Evolutionary conservation across 1,140 invertebrate species (phyloP).

Genomic region (Drosophila elegans): DNA sequence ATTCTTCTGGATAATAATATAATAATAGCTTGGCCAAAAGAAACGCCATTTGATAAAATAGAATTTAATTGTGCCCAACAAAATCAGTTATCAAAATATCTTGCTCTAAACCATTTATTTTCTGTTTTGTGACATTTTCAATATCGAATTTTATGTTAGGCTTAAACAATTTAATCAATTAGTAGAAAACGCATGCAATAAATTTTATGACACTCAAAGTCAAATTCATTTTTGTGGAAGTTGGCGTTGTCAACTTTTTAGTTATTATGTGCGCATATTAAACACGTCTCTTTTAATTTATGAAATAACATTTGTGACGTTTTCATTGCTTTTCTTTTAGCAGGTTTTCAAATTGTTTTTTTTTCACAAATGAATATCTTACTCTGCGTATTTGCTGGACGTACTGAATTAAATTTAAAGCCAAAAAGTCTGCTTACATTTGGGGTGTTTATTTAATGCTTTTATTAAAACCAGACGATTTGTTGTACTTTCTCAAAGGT

Average conservation of each 20-base stretch:
- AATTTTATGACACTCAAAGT: slow-evolving; percentile 1
- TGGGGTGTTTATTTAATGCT: too few relatives aligned
- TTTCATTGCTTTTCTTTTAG: not conserved
- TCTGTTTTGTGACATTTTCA: not conserved
- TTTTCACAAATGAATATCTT: not conserved
- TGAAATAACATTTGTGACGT: not conserved
- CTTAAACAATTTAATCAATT: slow-evolving; percentile 2
- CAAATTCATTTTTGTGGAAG: not conserved
- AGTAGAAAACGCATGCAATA: not conserved
- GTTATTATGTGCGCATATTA: not conserved
- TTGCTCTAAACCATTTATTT: not conserved
- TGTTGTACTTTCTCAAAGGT: too few relatives aligned
- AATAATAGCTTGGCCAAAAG: too few relatives aligned
- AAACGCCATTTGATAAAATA: not conserved
- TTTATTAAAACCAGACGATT: not conserved
- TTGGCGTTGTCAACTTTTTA: not conserved
- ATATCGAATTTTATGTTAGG: not conserved
- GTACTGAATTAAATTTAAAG: not conserved
- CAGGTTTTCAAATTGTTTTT: not conserved
- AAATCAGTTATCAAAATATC: not conserved
- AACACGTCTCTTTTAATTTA: slow-evolving; percentile 2
- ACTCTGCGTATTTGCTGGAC: not conserved
- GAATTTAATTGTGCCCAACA: not conserved
- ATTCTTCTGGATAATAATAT: too few relatives aligned
- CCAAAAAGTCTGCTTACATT: not conserved